Percentiles rank a stretch among this genome's conserved stretches.
Conservation (phyloP, 2,113 vertebrate species). For the Proteles cristata region DNA sequence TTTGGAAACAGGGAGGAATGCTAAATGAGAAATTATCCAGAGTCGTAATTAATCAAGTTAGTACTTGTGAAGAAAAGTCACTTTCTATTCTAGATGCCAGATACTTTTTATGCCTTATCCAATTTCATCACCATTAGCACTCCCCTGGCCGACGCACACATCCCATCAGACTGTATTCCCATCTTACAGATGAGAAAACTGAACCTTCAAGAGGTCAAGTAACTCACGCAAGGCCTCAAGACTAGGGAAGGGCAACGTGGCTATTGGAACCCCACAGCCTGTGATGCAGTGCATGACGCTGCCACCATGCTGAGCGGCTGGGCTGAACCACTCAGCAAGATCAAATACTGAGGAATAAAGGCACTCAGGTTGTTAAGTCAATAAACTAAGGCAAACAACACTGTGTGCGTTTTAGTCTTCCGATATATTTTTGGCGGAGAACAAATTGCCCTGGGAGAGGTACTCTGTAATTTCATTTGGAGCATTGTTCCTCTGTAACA, state of each 20-base stretch:
- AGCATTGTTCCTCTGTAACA: constrained; percentile 51
- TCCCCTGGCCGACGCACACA: neutral
- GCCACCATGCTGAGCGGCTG: neutral
- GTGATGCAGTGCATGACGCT: fast-evolving
- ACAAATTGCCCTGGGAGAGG: constrained; percentile 40
- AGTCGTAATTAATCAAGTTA: neutral
- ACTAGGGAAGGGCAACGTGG: neutral
- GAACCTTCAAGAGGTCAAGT: neutral
- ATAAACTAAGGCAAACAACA: constrained; percentile 65
- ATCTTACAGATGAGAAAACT: neutral
- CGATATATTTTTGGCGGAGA: constrained; percentile 69
- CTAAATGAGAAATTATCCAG: neutral
- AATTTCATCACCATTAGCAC: neutral
- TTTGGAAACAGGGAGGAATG: neutral
- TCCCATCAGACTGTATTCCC: neutral
- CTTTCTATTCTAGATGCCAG: neutral
- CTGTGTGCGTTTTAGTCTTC: constrained; percentile 58
- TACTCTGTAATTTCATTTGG: constrained; percentile 56
- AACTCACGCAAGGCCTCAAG: neutral
- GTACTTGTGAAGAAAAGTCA: neutral
- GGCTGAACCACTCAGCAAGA: neutral
- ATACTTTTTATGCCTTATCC: neutral
- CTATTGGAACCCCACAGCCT: fast-evolving
- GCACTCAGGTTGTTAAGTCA: constrained; percentile 39
- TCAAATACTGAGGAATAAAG: neutral